phyloP scores from a whole-genome alignment of 2,797 vertebrate genomes.

The Gymnoscopelus braueri region DNA sequence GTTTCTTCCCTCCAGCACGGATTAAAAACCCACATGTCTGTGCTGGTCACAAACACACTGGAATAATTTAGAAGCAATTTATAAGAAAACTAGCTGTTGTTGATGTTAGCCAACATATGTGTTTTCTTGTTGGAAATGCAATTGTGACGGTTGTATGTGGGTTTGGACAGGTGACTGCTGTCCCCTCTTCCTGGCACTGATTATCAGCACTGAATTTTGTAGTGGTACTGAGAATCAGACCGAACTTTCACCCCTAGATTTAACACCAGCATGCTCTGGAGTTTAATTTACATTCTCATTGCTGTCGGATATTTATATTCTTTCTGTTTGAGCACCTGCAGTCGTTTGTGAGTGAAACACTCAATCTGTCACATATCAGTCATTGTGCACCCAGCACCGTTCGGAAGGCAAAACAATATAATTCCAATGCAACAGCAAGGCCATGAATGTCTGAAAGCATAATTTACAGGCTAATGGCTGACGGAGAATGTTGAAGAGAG shows the following conservation, averaged over 20 bases:
- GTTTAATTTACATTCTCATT: conserved; percentile 52
- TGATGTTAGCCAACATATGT: too few relatives aligned
- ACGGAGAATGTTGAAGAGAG: conserved; percentile 4
- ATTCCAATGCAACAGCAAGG: conserved; percentile 24
- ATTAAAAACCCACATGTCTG: too few relatives aligned
- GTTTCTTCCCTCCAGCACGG: too few relatives aligned
- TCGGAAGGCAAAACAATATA: conserved; percentile 42
- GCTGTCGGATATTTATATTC: conserved; percentile 18
- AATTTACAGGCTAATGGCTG: conserved; percentile 65
- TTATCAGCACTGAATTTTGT: too few relatives aligned
- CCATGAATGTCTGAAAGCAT: conserved; percentile 60
- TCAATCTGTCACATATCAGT: conserved; percentile 62
- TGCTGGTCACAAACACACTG: too few relatives aligned
- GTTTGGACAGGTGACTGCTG: too few relatives aligned
- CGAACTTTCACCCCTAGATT: not conserved
- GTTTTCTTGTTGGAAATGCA: too few relatives aligned
- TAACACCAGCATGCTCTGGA: conserved; percentile 22
- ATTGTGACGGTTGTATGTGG: too few relatives aligned
- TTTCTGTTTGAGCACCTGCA: conserved; percentile 68
- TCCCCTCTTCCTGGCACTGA: too few relatives aligned
- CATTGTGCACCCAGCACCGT: conserved; percentile 56
- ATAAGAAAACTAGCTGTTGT: too few relatives aligned
- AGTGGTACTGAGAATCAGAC: too few relatives aligned
- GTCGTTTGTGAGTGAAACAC: conserved; percentile 50
- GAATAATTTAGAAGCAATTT: too few relatives aligned